Evolutionary conservation across 2,113 vertebrate genomes (phyloP), one percentile per base, ranked within the genome.

Genomic region (Sitta europaea): DNA sequence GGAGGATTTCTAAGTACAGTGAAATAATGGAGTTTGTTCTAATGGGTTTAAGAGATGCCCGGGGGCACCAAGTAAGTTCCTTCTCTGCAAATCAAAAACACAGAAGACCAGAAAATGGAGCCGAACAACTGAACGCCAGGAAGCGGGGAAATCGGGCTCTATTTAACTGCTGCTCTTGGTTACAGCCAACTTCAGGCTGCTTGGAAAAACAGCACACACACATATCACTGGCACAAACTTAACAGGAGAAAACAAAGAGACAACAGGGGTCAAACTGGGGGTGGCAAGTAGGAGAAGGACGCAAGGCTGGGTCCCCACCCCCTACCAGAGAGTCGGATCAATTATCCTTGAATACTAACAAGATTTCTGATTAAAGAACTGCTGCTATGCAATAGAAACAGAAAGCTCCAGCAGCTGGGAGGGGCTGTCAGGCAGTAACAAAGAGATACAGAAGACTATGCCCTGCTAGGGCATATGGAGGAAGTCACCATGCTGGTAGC

Each of bases 41-140:
- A 86, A 95, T 93, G 94, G 97, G 92, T 91, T 42, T 95, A 96
- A 98, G 96, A 98, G 97, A 97, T 97, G 97, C 97, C 97, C 55
- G 31, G 87, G 96, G 98, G 97, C 97, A 98, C 91, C 94, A 88
- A 92, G 86, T 63, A 97, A 95, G 95, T 97, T 98, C 97, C 96
- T 97, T 97, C 97, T 97, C 96, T 93, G 93, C 97, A 97, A 98
- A 98, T 98, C 89, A 97, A 97, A 98, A 97, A 96, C 67, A 94
- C 96, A 96, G 97, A 97, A 97, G 94, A 91, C 95, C 88, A 98
- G 97, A 98, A 98, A 98, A 98, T 97, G 96, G 96, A 97, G 97
- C 97, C 12, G 92, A 96, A 97, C 95, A 97, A 97, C 92, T 96
- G 61, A 97, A 92, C 21, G 63, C 96, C 91, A 93, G 97, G 94